Evolutionary conservation across 2,888 invertebrate species (phyloP).

Genomic region (Himalopsyche tibetana): DNA sequence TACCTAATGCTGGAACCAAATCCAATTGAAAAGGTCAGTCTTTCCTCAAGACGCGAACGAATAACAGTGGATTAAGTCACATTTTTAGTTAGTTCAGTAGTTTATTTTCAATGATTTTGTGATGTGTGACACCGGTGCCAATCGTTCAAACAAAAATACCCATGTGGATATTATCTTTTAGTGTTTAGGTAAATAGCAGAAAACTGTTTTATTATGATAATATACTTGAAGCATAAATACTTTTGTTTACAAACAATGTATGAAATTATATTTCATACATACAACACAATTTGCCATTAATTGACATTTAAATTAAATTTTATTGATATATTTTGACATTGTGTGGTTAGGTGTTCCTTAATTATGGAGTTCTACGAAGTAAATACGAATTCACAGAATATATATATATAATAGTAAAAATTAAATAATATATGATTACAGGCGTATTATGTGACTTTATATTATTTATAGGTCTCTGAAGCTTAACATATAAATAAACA

Average conservation of each 20-base stretch:
- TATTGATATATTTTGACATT: background rate
- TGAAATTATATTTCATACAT: background rate
- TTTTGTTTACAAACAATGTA: conserved; percentile 27
- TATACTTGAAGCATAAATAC: background rate
- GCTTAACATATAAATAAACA: no score
- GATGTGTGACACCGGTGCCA: conserved; percentile 24
- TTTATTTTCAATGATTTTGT: conserved; percentile 4
- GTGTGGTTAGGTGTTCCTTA: background rate
- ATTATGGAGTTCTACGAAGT: conserved; percentile 16
- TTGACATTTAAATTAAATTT: background rate
- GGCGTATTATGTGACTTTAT: no score
- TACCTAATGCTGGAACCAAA: conserved; percentile 23
- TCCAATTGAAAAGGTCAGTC: conserved; percentile 22
- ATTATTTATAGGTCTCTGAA: no score
- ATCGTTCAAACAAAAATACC: conserved; percentile 6
- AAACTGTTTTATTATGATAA: conserved; percentile 18
- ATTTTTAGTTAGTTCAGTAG: conserved; percentile 1
- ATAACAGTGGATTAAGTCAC: conserved; percentile 29
- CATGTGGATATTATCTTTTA: background rate
- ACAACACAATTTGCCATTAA: no score
- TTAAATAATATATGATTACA: no score
- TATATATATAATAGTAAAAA: no score
- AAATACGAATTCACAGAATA: background rate
- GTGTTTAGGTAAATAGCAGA: conserved; percentile 31
- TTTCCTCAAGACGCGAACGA: conserved; percentile 40